Conservation (phyloP, 2,113 vertebrate species). For the Indri indri region DNA sequence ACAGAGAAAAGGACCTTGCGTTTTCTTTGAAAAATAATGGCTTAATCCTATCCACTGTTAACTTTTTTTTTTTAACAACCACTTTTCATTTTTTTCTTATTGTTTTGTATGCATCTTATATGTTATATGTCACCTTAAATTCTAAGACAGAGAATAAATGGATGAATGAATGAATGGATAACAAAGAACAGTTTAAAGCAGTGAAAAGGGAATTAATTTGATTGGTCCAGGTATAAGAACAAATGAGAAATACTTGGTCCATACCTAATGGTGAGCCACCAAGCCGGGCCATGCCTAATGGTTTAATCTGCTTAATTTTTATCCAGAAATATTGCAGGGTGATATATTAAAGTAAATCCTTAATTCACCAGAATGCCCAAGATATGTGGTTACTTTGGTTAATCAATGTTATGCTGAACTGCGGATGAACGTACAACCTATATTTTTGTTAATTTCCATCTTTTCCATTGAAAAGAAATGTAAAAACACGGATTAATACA, state of each 20-base stretch:
- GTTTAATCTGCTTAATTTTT: not conserved
- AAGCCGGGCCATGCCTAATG: not conserved
- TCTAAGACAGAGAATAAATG: not conserved
- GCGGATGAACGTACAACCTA: not conserved
- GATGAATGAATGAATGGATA: not conserved
- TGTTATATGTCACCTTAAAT: not conserved
- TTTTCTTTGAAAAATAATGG: slow-evolving; percentile 16
- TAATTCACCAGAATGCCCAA: not conserved
- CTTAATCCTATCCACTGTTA: not conserved
- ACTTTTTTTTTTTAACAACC: not conserved
- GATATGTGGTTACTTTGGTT: not conserved
- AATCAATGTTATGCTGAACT: not conserved
- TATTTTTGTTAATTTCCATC: not conserved
- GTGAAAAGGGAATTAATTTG: slow-evolving; percentile 60
- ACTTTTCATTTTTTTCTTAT: not conserved
- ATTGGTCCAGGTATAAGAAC: not conserved
- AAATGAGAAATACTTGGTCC: not conserved
- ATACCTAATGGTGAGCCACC: not conserved
- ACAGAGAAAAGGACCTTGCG: slow-evolving; percentile 46
- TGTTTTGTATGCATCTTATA: not conserved
- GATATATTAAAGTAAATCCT: not conserved
- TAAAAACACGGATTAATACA: not conserved
- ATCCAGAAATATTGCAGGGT: not conserved
- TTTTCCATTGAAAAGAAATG: not conserved
- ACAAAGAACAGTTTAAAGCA: slow-evolving; percentile 47